phyloP scores from a whole-genome alignment of 2,113 vertebrate genomes.

The Orycteropus afer region DNA sequence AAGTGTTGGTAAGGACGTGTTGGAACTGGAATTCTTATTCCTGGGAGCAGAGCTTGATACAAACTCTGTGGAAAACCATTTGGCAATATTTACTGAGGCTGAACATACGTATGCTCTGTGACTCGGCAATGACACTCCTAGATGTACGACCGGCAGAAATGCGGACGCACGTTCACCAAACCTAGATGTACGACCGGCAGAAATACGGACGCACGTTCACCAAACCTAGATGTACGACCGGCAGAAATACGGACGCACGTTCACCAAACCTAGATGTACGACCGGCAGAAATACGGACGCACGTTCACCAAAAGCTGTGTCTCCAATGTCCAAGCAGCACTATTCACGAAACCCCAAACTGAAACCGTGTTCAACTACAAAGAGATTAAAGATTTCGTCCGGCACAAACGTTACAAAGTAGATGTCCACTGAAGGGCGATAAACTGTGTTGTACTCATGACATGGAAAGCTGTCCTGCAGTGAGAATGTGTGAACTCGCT shows the following conservation, averaged over 20 bases:
- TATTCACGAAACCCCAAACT: background rate
- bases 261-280: too few relatives aligned
- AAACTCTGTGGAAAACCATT: background rate
- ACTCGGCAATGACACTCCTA: background rate
- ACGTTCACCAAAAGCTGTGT: background rate
- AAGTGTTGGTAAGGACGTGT: background rate
- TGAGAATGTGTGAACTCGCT: background rate
- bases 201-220: background rate
- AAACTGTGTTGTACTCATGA: rapidly evolving
- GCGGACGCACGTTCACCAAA: background rate
- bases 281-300: background rate
- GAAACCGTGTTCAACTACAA: too few relatives aligned
- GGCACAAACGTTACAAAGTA: background rate
- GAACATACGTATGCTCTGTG: too few relatives aligned
- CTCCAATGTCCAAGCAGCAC: background rate
- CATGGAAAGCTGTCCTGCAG: background rate
- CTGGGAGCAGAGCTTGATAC: too few relatives aligned
- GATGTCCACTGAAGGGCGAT: background rate
- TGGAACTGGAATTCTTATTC: background rate
- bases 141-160: background rate
- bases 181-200: too few relatives aligned
- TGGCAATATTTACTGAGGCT: background rate
- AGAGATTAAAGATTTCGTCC: too few relatives aligned
- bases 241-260: too few relatives aligned
- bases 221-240: background rate